phyloP scores from a whole-genome alignment of 2,113 vertebrate species.

The Nerophis ophidion region DNA sequence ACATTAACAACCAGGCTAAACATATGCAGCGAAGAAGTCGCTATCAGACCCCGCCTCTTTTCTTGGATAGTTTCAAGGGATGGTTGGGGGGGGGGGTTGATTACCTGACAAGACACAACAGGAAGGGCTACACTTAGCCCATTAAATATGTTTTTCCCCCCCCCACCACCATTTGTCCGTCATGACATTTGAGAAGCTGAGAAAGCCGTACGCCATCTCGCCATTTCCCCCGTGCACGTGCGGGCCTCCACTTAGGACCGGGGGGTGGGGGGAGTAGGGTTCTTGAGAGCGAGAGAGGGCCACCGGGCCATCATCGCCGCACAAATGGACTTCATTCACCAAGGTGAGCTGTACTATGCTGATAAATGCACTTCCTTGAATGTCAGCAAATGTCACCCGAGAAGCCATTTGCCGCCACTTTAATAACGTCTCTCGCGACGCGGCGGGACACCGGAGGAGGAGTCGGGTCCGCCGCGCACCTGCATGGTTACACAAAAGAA shows the following conservation, averaged over 20 bases:
- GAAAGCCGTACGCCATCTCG: slow-evolving; percentile 80
- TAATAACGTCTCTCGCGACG: slow-evolving; percentile 74
- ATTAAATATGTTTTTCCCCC: slow-evolving; percentile 88
- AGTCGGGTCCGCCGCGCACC: slow-evolving; percentile 42
- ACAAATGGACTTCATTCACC: slow-evolving; percentile 89
- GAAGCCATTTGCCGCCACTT: slow-evolving; percentile 95
- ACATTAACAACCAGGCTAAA: slow-evolving; percentile 48
- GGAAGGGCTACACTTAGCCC: slow-evolving; percentile 99
- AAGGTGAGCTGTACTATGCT: slow-evolving; percentile 89
- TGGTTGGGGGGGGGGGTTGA: slow-evolving; percentile 91
- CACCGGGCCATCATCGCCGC: slow-evolving; percentile 81
- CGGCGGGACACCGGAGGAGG: slow-evolving; percentile 58
- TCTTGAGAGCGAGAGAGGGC: slow-evolving; percentile 49
- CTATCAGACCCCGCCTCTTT: slow-evolving; percentile 66
- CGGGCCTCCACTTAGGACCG: slow-evolving; percentile 79
- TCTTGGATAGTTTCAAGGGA: slow-evolving; percentile 84
- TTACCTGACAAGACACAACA: slow-evolving; percentile 95
- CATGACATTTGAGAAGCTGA: slow-evolving; percentile 96
- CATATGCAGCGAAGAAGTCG: slow-evolving; percentile 39
- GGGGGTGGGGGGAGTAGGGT: slow-evolving; percentile 21
- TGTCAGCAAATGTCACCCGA: slow-evolving; percentile 99
- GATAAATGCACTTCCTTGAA: slow-evolving; percentile 98
- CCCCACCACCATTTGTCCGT: slow-evolving; percentile 60
- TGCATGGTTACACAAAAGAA: slow-evolving; percentile 52
- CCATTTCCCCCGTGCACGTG: slow-evolving; percentile 89